Conservation (phyloP, 2,113 vertebrate species). For the Notothenia coriiceps region DNA sequence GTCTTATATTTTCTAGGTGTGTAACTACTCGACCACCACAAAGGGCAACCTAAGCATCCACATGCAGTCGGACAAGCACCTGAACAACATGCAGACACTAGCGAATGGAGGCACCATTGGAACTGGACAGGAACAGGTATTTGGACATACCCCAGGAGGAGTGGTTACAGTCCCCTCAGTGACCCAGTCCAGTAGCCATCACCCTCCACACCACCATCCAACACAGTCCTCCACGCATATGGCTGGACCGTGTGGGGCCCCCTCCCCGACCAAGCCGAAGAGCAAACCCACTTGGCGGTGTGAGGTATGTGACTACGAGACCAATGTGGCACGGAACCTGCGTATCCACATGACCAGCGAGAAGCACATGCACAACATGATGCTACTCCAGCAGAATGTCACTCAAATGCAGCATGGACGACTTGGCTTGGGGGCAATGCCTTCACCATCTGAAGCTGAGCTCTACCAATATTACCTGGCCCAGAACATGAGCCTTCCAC, state of each 20-base stretch:
- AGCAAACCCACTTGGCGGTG: constrained; percentile 98
- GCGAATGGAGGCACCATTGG: constrained; percentile 92
- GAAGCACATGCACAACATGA: constrained; percentile 99
- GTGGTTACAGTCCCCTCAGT: constrained; percentile 88
- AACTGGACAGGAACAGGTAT: constrained; percentile 90
- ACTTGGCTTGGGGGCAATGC: constrained; percentile 92
- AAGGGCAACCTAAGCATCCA: constrained; percentile 99
- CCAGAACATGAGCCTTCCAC: constrained; percentile 96
- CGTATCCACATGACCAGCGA: constrained; percentile 99
- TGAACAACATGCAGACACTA: constrained; percentile 99
- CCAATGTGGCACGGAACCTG: constrained; percentile 97
- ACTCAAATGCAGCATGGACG: constrained; percentile 94
- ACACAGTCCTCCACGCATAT: constrained; percentile 88
- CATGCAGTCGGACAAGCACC: constrained; percentile 99
- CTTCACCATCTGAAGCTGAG: constrained; percentile 95
- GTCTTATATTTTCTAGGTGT: constrained; percentile 83
- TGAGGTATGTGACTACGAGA: constrained; percentile 99
- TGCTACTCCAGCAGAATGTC: constrained; percentile 98
- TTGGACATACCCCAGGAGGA: constrained; percentile 89
- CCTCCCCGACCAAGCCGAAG: constrained; percentile 98
- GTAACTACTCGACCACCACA: constrained; percentile 99
- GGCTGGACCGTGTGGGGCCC: constrained; percentile 90
- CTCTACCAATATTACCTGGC: constrained; percentile 99
- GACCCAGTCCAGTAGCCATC: constrained; percentile 84
- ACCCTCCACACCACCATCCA: constrained; percentile 84